These are phyloP conservation scores for Odobenus rosmarus DNA, from an alignment of 2,113 vertebrate genomes.

Conservation along the genomic window DNA sequence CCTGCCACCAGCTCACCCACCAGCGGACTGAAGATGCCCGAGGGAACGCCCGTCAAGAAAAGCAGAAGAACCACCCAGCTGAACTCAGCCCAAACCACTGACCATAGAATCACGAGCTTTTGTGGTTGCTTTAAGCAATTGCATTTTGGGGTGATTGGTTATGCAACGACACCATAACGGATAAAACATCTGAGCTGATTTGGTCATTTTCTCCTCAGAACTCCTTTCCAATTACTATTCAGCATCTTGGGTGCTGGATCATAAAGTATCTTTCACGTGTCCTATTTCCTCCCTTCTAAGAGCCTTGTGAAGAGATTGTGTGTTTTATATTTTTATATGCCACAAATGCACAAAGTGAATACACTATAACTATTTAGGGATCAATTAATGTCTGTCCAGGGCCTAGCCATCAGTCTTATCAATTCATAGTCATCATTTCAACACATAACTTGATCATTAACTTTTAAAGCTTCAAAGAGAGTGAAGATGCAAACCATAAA, in stretches of 20 bases:
- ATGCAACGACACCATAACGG: not conserved
- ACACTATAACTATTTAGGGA: not conserved
- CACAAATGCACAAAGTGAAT: not conserved
- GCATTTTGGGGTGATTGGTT: not conserved
- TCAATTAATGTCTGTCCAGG: not conserved
- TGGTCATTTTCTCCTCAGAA: not conserved
- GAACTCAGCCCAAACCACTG: not conserved
- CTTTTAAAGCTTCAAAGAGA: conserved; percentile 46
- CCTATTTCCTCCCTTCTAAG: not conserved
- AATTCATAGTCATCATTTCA: conserved; percentile 13
- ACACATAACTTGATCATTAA: not conserved
- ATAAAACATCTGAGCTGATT: not conserved
- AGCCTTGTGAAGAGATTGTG: not conserved
- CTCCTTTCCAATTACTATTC: conserved; percentile 7
- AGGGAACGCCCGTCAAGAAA: not conserved
- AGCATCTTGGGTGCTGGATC: not conserved
- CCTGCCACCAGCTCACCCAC: not conserved
- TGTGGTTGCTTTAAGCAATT: not conserved
- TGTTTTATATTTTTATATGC: not conserved
- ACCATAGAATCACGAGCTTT: not conserved
- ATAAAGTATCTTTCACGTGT: not conserved
- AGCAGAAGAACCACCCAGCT: not conserved
- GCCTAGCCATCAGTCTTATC: not conserved
- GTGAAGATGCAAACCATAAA: not conserved
- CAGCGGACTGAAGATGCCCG: not conserved